These are phyloP conservation scores for Glyphotaelius pellucidus DNA, from an alignment of 2,888 invertebrate species.

Conservation along the genomic window DNA sequence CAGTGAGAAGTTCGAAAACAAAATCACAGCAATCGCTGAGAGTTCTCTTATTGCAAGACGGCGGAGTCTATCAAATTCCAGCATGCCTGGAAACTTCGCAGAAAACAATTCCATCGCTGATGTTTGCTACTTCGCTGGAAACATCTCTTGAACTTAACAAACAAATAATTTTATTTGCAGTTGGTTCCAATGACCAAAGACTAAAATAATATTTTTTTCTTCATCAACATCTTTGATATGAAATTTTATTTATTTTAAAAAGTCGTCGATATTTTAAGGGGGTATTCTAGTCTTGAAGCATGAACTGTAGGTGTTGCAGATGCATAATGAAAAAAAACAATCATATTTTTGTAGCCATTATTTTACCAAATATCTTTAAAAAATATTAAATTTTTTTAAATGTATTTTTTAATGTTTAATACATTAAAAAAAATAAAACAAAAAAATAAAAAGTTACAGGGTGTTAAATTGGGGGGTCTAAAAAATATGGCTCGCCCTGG, in stretches of 20 bases:
- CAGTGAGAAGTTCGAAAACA: conserved; percentile 1
- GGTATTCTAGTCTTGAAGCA: too few species aligned
- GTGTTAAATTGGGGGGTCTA: too few species aligned
- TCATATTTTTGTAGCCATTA: too few species aligned
- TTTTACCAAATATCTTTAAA: too few species aligned
- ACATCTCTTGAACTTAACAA: not conserved
- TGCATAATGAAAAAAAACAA: too few species aligned
- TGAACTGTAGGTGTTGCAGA: too few species aligned
- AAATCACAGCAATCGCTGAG: conserved; percentile 24
- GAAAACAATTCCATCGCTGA: conserved; percentile 19
- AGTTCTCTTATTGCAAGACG: conserved; percentile 24
- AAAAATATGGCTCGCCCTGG: too few species aligned
- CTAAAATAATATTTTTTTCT: not conserved
- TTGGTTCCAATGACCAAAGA: not conserved
- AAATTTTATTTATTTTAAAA: not conserved
- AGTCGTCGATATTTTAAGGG: too few species aligned
- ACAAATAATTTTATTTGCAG: not conserved
- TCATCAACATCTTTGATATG: not conserved
- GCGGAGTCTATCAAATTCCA: conserved; percentile 15
- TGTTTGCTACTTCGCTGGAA: not conserved
- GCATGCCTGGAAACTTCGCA: not conserved
- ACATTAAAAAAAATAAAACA: too few species aligned
- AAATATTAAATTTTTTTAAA: too few species aligned
- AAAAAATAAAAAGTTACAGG: too few species aligned
- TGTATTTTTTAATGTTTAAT: too few species aligned